phyloP scores from a whole-genome alignment of 2,113 vertebrate species.

The Cnemophilus loriae region DNA sequence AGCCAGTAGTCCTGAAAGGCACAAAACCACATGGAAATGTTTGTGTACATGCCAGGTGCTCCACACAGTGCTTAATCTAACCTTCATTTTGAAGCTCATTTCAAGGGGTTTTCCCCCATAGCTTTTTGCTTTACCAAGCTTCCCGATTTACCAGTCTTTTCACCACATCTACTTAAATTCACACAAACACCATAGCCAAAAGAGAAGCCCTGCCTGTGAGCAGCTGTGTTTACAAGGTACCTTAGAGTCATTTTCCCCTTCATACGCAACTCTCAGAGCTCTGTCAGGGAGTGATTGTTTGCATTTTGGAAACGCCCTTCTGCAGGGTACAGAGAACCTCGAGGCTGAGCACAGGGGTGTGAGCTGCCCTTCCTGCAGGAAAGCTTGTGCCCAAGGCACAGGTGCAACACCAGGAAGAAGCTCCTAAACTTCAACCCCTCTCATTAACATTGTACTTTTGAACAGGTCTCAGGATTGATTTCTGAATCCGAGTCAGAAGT shows the following conservation, averaged over 20 bases:
- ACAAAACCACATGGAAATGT: not conserved
- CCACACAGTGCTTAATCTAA: not conserved
- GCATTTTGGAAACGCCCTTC: not conserved
- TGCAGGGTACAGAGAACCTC: not conserved
- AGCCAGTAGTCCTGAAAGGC: constrained; percentile 88
- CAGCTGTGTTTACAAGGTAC: not conserved
- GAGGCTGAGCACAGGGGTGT: not conserved
- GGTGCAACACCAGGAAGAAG: fast-evolving
- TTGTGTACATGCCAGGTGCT: not conserved
- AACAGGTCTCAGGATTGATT: not conserved
- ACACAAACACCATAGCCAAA: not conserved
- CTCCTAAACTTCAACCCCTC: not conserved
- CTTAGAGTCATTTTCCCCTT: not conserved
- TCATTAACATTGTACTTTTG: not conserved
- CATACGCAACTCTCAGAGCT: not conserved
- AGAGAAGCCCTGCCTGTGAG: not conserved
- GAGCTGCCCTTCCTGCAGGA: not conserved
- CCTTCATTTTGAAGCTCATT: not conserved
- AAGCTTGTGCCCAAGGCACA: not conserved
- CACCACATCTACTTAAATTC: not conserved
- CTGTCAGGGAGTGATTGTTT: not conserved
- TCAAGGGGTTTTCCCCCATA: fast-evolving
- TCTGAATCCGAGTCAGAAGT: not conserved
- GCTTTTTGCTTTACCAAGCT: not conserved
- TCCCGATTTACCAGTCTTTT: not conserved